Conservation (phyloP, 2,888 invertebrate species). For the Lasioglossum oenotherae region DNA sequence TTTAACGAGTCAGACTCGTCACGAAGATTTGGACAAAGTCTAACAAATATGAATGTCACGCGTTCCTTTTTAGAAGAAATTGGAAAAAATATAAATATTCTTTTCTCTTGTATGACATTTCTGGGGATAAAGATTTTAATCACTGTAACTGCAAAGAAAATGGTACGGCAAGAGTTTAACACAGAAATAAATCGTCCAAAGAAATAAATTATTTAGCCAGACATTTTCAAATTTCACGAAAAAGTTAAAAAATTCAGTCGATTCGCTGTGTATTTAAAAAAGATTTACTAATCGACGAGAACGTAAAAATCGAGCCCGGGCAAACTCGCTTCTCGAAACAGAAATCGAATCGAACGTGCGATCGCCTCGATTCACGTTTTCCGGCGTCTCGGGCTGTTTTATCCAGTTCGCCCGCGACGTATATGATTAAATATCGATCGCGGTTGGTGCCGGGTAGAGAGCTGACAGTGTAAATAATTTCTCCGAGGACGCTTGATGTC, state of each 20-base stretch:
- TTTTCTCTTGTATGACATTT: too few relatives aligned
- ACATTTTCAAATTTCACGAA: too few relatives aligned
- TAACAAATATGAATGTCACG: too few relatives aligned
- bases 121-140: too few relatives aligned
- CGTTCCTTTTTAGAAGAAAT: too few relatives aligned
- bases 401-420: conserved; percentile 18
- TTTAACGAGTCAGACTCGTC: too few relatives aligned
- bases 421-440: conserved; percentile 57
- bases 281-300: not conserved
- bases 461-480: conserved; percentile 49
- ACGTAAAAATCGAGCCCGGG: not conserved
- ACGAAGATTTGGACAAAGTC: too few relatives aligned
- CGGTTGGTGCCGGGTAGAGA: not conserved
- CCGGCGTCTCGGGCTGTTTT: conserved; percentile 1
- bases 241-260: not conserved
- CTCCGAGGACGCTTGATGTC: conserved; percentile 3
- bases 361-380: conserved; percentile 14
- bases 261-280: not conserved
- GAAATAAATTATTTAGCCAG: too few relatives aligned
- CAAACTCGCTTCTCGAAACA: not conserved
- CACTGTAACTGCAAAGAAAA: too few relatives aligned
- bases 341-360: not conserved
- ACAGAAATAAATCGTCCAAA: too few relatives aligned
- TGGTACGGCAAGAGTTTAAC: too few relatives aligned
- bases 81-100: too few relatives aligned